phyloP scores from a whole-genome alignment of 2,113 vertebrate species.

The Gobio gobio region DNA sequence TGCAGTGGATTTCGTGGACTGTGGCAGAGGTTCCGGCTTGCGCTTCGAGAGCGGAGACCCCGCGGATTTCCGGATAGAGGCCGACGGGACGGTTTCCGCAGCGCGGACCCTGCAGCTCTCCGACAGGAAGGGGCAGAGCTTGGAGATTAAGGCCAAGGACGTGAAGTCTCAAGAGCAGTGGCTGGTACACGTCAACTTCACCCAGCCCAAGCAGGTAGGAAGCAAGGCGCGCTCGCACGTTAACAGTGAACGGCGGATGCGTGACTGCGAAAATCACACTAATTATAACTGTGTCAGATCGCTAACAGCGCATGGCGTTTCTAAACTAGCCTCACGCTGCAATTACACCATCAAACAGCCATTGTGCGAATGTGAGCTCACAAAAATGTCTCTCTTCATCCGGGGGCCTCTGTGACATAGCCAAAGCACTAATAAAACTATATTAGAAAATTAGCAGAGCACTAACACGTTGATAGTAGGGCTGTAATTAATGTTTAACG shows the following conservation, averaged over 20 bases:
- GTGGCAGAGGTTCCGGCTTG: slow-evolving; percentile 79
- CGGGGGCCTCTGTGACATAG: slow-evolving; percentile 28
- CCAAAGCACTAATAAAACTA: slow-evolving; percentile 33
- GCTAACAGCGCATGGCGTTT: not conserved
- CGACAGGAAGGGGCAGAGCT: slow-evolving; percentile 62
- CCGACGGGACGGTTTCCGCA: slow-evolving; percentile 83
- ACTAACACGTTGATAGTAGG: slow-evolving; percentile 44
- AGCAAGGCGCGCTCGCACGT: not conserved
- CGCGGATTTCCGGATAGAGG: slow-evolving; percentile 82
- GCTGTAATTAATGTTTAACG: slow-evolving; percentile 54
- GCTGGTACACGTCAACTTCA: slow-evolving; percentile 84
- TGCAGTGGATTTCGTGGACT: slow-evolving; percentile 88
- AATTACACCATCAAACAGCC: slow-evolving; percentile 41
- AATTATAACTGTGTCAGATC: slow-evolving; percentile 19
- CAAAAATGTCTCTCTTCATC: slow-evolving; percentile 35
- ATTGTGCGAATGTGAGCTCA: slow-evolving; percentile 37
- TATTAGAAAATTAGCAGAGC: slow-evolving; percentile 45
- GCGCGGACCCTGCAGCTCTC: slow-evolving; percentile 77
- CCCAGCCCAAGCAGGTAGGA: slow-evolving; percentile 62
- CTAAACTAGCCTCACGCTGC: slow-evolving; percentile 20
- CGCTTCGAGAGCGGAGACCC: slow-evolving; percentile 81
- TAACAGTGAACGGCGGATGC: not conserved
- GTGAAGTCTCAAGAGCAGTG: slow-evolving; percentile 82
- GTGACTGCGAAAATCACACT: not conserved
- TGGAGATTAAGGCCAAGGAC: slow-evolving; percentile 83